Evolutionary conservation across 2,888 invertebrate genomes (phyloP).

Genomic region (Eucera pruinosa): DNA sequence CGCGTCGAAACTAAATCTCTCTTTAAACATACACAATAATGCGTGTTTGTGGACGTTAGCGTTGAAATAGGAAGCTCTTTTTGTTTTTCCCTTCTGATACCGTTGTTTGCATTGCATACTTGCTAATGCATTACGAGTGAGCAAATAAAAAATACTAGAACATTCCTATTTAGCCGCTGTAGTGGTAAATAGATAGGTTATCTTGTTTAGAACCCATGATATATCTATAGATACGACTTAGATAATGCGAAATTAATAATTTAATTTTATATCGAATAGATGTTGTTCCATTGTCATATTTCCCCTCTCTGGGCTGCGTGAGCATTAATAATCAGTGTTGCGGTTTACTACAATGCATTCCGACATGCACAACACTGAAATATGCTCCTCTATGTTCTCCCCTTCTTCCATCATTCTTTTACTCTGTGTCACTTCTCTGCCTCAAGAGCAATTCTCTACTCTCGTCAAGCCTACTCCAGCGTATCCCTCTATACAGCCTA

Average conservation of each 20-base stretch:
- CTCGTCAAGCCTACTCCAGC: conserved; percentile 57
- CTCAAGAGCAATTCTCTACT: conserved; percentile 56
- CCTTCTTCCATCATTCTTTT: conserved; percentile 42
- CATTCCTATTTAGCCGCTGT: neutral
- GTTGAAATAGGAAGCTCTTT: conserved; percentile 19
- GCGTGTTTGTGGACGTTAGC: neutral
- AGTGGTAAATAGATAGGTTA: neutral
- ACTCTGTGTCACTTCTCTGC: conserved; percentile 53
- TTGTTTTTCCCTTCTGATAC: neutral
- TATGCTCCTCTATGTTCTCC: conserved; percentile 38
- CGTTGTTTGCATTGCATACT: conserved; percentile 3
- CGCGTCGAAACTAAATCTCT: conserved; percentile 34
- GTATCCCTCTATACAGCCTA: conserved; percentile 38
- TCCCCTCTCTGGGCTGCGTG: neutral
- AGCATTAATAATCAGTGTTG: conserved; percentile 53
- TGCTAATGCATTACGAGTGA: neutral
- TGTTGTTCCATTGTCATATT: neutral
- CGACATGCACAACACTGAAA: conserved; percentile 38
- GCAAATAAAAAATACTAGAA: neutral
- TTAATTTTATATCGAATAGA: neutral
- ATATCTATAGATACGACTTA: neutral
- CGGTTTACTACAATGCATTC: conserved; percentile 44
- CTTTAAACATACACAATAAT: conserved; percentile 16
- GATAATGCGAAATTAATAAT: neutral
- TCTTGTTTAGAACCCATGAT: neutral